Conservation (phyloP, 2,797 vertebrate genomes). For the Sebastolobus altivelis region DNA sequence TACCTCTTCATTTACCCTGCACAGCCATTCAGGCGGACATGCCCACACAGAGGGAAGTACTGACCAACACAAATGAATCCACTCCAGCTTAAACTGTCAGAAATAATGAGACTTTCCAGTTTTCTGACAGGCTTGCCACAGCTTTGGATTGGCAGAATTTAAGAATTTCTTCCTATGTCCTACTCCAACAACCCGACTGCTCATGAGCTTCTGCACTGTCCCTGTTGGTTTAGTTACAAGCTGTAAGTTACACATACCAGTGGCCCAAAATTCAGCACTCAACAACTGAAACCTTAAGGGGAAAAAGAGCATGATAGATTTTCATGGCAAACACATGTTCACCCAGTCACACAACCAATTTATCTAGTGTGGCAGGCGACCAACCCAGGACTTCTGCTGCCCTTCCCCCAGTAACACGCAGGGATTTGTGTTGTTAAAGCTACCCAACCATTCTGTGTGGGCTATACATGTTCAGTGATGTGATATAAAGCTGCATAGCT, state of each 20-base stretch:
- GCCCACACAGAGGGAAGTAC: slow-evolving; percentile 29
- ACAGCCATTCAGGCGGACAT: slow-evolving; percentile 22
- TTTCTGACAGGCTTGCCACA: slow-evolving; percentile 43
- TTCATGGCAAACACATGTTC: slow-evolving; percentile 35
- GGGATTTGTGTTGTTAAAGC: slow-evolving; percentile 23
- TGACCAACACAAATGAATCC: slow-evolving; percentile 62
- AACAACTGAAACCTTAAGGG: slow-evolving; percentile 32
- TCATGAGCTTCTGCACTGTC: slow-evolving; percentile 32
- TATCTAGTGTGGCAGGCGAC: slow-evolving; percentile 25
- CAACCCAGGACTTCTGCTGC: neutral
- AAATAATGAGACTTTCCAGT: slow-evolving; percentile 17
- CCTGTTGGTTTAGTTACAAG: slow-evolving; percentile 42
- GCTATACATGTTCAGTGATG: slow-evolving; percentile 43
- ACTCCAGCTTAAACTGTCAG: slow-evolving; percentile 46
- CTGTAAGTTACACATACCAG: slow-evolving; percentile 33
- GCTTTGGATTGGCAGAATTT: slow-evolving; percentile 19
- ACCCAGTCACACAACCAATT: slow-evolving; percentile 35
- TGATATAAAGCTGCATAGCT: slow-evolving; percentile 35
- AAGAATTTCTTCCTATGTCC: slow-evolving; percentile 16
- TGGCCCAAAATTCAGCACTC: slow-evolving; percentile 33
- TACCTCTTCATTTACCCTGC: slow-evolving; percentile 39
- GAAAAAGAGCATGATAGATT: slow-evolving; percentile 36
- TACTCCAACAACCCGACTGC: slow-evolving; percentile 10
- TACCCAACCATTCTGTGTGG: slow-evolving; percentile 16
- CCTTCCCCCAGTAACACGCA: slow-evolving; percentile 9